Conservation (phyloP, 2,888 invertebrate genomes). For the Lysandra bellargus region DNA sequence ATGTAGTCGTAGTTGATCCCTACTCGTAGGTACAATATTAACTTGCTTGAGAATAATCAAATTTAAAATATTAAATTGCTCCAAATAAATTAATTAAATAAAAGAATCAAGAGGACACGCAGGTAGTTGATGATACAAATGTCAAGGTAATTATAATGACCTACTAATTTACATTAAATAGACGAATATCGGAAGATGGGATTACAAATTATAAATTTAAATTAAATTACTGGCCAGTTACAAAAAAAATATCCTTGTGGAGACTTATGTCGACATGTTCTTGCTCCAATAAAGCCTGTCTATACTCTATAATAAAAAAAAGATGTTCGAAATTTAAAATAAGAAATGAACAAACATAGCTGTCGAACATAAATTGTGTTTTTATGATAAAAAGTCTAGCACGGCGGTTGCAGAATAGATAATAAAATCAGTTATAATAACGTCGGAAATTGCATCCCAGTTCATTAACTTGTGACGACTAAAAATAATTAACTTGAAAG, state of each 20-base stretch:
- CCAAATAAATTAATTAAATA: background rate
- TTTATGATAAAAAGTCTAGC: background rate
- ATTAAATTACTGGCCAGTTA: background rate
- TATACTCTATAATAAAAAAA: background rate
- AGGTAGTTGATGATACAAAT: background rate
- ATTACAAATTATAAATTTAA: conserved; percentile 16
- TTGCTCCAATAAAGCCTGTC: background rate
- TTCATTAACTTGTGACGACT: background rate
- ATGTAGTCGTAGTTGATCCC: too few species aligned
- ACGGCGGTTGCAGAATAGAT: background rate
- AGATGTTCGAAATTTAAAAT: background rate
- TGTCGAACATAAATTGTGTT: background rate
- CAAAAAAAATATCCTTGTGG: background rate
- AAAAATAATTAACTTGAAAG: conserved; percentile 1
- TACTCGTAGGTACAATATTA: background rate
- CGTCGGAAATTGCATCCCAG: conserved; percentile 5
- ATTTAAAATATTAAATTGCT: background rate
- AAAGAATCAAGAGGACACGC: background rate
- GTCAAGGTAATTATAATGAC: conserved; percentile 20
- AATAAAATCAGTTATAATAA: conserved; percentile 2
- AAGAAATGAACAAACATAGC: background rate
- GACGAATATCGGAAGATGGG: background rate
- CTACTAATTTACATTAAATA: conserved; percentile 17
- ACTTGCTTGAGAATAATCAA: background rate
- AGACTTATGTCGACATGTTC: background rate